Evolutionary conservation across 2,113 vertebrate genomes (phyloP), one percentile per base, ranked within the genome.

Genomic region (Phyllostomus discolor): DNA sequence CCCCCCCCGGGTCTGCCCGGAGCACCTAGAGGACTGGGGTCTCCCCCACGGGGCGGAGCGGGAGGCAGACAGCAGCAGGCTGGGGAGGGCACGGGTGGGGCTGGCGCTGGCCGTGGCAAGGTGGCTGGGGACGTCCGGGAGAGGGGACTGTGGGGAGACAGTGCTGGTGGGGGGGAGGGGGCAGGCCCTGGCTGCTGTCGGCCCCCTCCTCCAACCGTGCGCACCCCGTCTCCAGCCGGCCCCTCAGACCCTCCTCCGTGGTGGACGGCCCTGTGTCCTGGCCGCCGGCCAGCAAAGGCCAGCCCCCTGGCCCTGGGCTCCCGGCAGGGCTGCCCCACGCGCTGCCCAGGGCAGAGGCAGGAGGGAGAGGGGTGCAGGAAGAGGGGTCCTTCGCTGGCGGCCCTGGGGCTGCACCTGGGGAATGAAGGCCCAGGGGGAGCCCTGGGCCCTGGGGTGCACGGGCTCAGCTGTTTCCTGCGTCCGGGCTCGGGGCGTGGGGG

Each of bases 31-130:
- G 31, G 9, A 4, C 11, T 1, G 15, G 28, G 22, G 4, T 38
- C 4, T 11, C 84, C 28, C 19, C 7, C 15, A 19, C 0, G 0
- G 24, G 31, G 22, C 3, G 5, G 7, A 43, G 64, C 24, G 12
- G 5, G 3, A 19, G 38, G 20, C 6, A 0, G 22, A 7, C 7
- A 0, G 0, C 62, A 7, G 24, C 50, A 1, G 17, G n/a, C n/a
- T 19, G 31, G 0, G 48, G 11, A 24, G 33, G 91, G 8, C 4
- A 1, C 4, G 20, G 41, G 19, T 54, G 46, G 81, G 20, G 41
- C 24, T 54, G 12, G 72, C 17, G 1, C 9, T 7, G 43, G 59
- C 14, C 9, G 1, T 0, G 5, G 52, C n/a, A 0, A 0, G 5
- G 7, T 1, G 14, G 28, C 16, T 1, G 0, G 17, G 33, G 28